Evolutionary conservation across 2,113 vertebrate genomes (phyloP).

Genomic region (Carassius carassius): DNA sequence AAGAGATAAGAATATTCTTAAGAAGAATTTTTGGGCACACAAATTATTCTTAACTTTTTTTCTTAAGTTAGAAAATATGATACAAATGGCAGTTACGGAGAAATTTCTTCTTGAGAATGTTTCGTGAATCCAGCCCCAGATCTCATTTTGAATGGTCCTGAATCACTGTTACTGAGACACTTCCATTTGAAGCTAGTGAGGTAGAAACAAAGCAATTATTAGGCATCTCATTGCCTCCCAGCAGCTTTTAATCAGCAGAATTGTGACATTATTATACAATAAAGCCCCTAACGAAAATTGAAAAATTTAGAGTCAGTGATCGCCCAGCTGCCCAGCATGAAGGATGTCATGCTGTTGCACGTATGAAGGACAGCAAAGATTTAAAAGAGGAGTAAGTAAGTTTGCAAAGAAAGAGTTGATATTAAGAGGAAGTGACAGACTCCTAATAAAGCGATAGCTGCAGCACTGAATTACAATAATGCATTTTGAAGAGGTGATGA

Average conservation of each 20-base stretch:
- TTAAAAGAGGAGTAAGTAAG: not conserved
- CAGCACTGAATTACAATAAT: conserved; percentile 31
- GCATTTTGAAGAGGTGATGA: conserved; percentile 30
- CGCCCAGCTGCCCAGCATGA: not conserved
- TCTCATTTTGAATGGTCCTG: not conserved
- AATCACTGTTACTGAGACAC: not conserved
- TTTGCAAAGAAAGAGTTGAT: not conserved
- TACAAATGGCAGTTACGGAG: too few relatives aligned
- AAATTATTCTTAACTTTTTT: too few relatives aligned
- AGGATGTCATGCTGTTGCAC: conserved; percentile 10
- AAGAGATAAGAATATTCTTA: too few relatives aligned
- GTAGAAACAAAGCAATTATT: conserved; percentile 35
- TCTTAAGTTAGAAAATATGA: too few relatives aligned
- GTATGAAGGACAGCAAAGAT: conserved; percentile 34
- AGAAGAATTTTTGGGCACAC: too few relatives aligned
- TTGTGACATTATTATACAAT: conserved; percentile 10
- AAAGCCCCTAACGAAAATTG: conserved; percentile 35
- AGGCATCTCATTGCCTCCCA: conserved; percentile 12
- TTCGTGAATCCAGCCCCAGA: not conserved
- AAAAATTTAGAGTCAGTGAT: conserved; percentile 17
- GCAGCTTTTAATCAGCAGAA: conserved; percentile 29
- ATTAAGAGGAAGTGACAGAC: conserved; percentile 23
- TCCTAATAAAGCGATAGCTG: conserved; percentile 24
- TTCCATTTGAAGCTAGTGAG: not conserved
- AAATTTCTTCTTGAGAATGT: too few relatives aligned